A percentile compares a stretch with the other conserved stretches of the same genome.
Conservation (phyloP, 30 jellyfish, hydroid and myxozoan species). For the Phacellophora camtschatica region DNA sequence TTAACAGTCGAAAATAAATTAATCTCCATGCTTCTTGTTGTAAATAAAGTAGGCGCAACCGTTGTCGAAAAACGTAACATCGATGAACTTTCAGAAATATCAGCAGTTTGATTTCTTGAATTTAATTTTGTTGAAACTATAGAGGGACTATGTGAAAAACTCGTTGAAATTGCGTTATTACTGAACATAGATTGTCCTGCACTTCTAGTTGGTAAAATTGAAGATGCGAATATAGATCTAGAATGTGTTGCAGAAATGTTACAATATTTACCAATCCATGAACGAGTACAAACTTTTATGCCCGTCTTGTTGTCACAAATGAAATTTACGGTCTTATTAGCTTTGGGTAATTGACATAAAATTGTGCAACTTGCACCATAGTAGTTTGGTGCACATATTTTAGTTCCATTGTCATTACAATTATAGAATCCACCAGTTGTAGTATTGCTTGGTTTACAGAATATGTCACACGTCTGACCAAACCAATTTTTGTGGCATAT, state of each 20-base stretch:
- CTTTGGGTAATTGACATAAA: not conserved
- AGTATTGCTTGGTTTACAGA: constrained; percentile 31
- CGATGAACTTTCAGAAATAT: not conserved
- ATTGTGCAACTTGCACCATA: constrained; percentile 52
- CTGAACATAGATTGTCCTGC: not conserved
- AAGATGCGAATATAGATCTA: not conserved
- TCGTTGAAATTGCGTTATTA: too few relatives aligned
- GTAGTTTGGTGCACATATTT: constrained; percentile 17
- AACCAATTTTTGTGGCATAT: constrained; percentile 57
- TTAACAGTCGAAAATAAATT: not conserved
- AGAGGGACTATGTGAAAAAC: too few relatives aligned
- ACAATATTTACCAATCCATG: constrained; percentile 44
- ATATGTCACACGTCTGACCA: constrained; percentile 26
- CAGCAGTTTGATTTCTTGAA: not conserved
- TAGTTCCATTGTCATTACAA: constrained; percentile 26
- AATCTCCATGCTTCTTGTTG: not conserved
- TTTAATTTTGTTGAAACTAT: not conserved
- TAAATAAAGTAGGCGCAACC: not conserved
- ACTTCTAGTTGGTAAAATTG: not conserved
- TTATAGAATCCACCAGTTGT: not conserved
- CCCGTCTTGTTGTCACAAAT: constrained; percentile 62
- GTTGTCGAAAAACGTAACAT: not conserved
- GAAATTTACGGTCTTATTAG: not conserved
- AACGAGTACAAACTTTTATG: constrained; percentile 6
- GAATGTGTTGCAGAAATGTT: not conserved